Evolutionary conservation across 2,888 invertebrate genomes (phyloP).

Genomic region (Nesidiocoris tenuis): DNA sequence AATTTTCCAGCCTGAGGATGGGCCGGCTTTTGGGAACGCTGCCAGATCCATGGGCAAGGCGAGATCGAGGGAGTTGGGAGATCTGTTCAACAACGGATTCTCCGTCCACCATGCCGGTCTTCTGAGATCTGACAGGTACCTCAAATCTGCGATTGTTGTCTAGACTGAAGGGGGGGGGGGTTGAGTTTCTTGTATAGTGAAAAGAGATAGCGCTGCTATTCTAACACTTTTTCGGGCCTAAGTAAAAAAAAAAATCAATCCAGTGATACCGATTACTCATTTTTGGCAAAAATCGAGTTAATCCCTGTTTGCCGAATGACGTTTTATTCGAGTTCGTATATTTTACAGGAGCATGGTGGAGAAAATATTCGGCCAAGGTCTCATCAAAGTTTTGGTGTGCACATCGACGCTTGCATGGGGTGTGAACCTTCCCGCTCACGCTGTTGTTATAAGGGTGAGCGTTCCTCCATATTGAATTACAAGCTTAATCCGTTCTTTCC

Average conservation of each 20-base stretch:
- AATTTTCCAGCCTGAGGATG: slow-evolving; percentile 67
- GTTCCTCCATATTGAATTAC: background rate
- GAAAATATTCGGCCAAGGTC: slow-evolving; percentile 83
- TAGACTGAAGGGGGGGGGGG: no score
- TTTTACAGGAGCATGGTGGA: slow-evolving; percentile 73
- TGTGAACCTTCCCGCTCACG: slow-evolving; percentile 97
- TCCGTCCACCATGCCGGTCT: slow-evolving; percentile 97
- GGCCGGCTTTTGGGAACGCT: slow-evolving; percentile 65
- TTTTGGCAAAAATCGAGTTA: no score
- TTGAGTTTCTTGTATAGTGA: no score
- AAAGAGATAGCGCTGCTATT: no score
- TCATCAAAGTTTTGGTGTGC: slow-evolving; percentile 86
- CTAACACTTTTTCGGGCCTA: background rate
- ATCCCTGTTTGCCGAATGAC: no score
- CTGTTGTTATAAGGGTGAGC: slow-evolving; percentile 86
- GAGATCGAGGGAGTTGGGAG: slow-evolving; percentile 76
- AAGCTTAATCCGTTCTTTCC: background rate
- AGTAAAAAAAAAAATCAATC: background rate
- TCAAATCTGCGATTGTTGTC: no score
- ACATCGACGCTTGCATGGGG: slow-evolving; percentile 99
- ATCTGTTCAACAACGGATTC: slow-evolving; percentile 83
- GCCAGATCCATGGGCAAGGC: slow-evolving; percentile 69
- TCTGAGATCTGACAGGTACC: slow-evolving; percentile 77
- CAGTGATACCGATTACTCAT: no score
- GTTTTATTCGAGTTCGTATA: no score